phyloP scores from a whole-genome alignment of 1,140 invertebrate genomes.

The Spodoptera frugiperda region DNA sequence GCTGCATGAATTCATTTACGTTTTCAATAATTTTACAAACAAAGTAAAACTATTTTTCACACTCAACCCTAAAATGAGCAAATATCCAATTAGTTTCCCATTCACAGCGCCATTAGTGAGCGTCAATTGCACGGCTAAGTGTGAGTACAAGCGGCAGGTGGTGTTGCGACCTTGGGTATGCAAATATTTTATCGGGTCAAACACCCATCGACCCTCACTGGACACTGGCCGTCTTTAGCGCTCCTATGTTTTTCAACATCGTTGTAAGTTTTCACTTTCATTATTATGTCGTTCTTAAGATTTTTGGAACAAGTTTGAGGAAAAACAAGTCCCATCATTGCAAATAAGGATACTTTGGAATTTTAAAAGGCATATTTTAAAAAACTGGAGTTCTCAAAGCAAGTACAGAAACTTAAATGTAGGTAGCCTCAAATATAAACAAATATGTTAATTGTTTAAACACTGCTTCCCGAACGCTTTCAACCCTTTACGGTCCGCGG shows the following conservation, averaged over 20 bases:
- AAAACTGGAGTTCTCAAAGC: not conserved
- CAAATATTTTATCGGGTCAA: slow-evolving; percentile 62
- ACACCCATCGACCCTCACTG: slow-evolving; percentile 52
- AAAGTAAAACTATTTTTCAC: slow-evolving; percentile 23
- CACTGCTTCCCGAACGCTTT: slow-evolving; percentile 5
- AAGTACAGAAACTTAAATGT: not conserved
- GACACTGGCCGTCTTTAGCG: slow-evolving; percentile 19
- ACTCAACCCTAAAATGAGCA: slow-evolving; percentile 26
- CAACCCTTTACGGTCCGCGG: slow-evolving; percentile 29
- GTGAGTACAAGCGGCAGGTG: slow-evolving; percentile 56
- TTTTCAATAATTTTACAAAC: not conserved
- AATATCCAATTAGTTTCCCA: slow-evolving; percentile 42
- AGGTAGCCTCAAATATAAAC: not conserved
- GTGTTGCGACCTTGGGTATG: slow-evolving; percentile 60
- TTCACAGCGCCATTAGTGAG: slow-evolving; percentile 44
- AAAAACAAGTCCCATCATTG: too few species aligned
- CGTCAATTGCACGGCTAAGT: slow-evolving; percentile 36
- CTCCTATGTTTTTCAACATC: slow-evolving; percentile 26
- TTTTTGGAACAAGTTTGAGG: too few species aligned
- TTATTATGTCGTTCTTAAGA: slow-evolving; percentile 3
- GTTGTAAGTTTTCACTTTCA: slow-evolving; percentile 25
- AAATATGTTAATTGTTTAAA: slow-evolving; percentile 24
- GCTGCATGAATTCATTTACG: not conserved
- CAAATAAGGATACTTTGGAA: too few species aligned
- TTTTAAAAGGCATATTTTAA: not conserved